Base-by-base conservation (phyloP, 2,113 vertebrate genomes). In the Osmerus mordax region DNA sequence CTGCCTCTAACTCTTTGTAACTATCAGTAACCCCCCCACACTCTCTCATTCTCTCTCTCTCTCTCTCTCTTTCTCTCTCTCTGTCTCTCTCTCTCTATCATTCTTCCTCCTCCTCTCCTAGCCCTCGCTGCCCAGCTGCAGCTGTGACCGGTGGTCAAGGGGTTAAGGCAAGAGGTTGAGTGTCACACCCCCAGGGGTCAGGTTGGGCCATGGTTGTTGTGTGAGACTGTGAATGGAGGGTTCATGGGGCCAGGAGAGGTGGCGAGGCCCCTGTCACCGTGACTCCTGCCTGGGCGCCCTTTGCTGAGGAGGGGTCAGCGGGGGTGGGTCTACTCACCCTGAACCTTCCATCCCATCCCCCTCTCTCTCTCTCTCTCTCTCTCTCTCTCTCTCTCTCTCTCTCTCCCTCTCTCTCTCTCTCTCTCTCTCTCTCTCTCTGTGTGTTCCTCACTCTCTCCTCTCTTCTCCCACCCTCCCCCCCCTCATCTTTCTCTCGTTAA, bases 151-250 rank as follows among this genome's bases (percentile, higher is more conserved):
- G 77, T 78, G 87, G 86, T 91, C 87, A 89, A 82, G 82, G 87
- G 86, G 88, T 89, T 88, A 89, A 86, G 89, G 89, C 87, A 91
- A 91, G 90, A 92, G 91, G 91, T 92, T 89, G 87, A 86, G 87
- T 74, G 92, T 92, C 92, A 91, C 87, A 84, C 88, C 89, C 90
- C 88, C 79, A 74, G 84, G 41, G 91, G 91, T 91, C 89, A 90
- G 83, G 82, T 78, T 41, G 79, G 81, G 71, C 84, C 88, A 86
- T 85, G 76, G 86, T 84, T 80, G 88, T 86, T 88, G 87, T 87
- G 75, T 86, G 80, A 85, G 83, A 64, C 72, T 71, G 67, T 92
- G 90, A 92, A 93, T 90, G 84, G 86, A 78, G 77, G 78, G 80
- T 86, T 90, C 83, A 87, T 70, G 75, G 74, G 53, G 81, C 79